Evolutionary conservation across 2,888 invertebrate species (phyloP).

Genomic region (Sinotaia quadrata): DNA sequence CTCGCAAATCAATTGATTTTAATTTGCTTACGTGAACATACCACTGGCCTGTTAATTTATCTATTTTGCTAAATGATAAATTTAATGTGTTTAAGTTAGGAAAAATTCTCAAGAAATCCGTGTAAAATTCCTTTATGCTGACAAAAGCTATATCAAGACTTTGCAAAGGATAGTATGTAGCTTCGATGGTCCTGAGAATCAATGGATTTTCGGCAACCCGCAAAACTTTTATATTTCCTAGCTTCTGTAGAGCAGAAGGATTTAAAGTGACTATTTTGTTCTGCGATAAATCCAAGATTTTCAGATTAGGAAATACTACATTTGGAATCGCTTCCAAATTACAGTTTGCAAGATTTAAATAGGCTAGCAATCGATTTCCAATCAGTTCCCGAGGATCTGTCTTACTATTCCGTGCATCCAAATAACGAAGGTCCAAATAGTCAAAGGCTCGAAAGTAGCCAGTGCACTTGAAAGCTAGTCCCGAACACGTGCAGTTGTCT

Average conservation of each 20-base stretch:
- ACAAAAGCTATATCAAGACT: slow-evolving; percentile 6
- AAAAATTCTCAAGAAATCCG: not conserved
- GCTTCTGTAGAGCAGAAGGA: not conserved
- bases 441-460: too few species aligned
- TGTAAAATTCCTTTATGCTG: not conserved
- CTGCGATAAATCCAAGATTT: not conserved
- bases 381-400: not conserved
- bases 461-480: slow-evolving; percentile 1
- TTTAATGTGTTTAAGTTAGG: not conserved
- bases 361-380: not conserved
- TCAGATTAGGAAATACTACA: not conserved
- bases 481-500: too few species aligned
- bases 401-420: not conserved
- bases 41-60: not conserved
- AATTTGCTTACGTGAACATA: not conserved
- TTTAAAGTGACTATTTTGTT: not conserved
- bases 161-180: not conserved
- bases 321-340: too few species aligned
- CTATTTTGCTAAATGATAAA: not conserved
- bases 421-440: not conserved
- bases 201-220: slow-evolving; percentile 6
- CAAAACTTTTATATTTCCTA: not conserved
- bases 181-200: not conserved
- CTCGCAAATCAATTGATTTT: not conserved
- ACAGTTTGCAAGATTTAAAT: not conserved